Percentiles rank a stretch among this genome's conserved stretches.
phyloP scores from a whole-genome alignment of 1,140 invertebrate species.

The Atta texana region DNA sequence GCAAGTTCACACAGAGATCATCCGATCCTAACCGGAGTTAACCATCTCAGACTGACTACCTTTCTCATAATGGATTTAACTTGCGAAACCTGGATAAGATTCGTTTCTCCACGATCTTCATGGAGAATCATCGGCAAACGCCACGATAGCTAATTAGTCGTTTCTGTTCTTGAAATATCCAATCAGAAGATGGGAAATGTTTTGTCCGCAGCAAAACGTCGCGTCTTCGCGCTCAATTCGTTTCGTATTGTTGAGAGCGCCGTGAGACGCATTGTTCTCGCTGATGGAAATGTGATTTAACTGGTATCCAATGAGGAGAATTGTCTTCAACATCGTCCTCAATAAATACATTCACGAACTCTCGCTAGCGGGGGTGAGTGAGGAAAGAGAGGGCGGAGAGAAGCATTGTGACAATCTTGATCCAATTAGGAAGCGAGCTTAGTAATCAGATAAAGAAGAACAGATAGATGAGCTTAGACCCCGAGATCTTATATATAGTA shows the following conservation, averaged over 20 bases:
- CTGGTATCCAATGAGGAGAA: slow-evolving; percentile 42
- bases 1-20: slow-evolving; percentile 45
- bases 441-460: slow-evolving; percentile 20
- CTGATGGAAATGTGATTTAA: slow-evolving; percentile 61
- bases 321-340: slow-evolving; percentile 49
- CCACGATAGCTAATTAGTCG: slow-evolving; percentile 64
- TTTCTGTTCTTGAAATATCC: slow-evolving; percentile 47
- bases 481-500: background rate
- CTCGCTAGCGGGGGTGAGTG: background rate
- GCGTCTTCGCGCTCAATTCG: slow-evolving; percentile 65
- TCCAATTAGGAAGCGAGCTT: slow-evolving; percentile 35
- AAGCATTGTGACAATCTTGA: slow-evolving; percentile 29
- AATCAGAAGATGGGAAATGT: slow-evolving; percentile 64
- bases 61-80: slow-evolving; percentile 52
- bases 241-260: slow-evolving; percentile 62
- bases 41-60: slow-evolving; percentile 39
- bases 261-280: slow-evolving; percentile 40
- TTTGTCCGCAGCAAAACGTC: slow-evolving; percentile 61
- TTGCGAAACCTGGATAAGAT: slow-evolving; percentile 51
- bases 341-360: slow-evolving; percentile 41
- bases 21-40: slow-evolving; percentile 49
- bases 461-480: background rate
- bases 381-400: no score
- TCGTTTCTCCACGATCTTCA: slow-evolving; percentile 34
- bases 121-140: slow-evolving; percentile 28